phyloP scores from a whole-genome alignment of 2,113 vertebrate species.

The Perognathus longimembris region DNA sequence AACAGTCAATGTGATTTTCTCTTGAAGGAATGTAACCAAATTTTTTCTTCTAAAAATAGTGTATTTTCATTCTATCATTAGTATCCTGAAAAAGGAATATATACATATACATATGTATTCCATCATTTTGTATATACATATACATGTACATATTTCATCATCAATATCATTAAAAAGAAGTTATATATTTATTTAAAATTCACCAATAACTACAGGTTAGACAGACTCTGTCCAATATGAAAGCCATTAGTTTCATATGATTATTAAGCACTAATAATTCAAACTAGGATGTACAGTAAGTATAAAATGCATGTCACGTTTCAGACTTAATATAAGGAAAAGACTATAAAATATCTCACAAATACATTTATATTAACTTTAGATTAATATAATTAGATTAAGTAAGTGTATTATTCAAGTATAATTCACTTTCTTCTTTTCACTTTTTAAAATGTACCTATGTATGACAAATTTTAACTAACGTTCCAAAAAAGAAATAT shows the following conservation, averaged over 20 bases:
- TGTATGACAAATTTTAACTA: constrained; percentile 14
- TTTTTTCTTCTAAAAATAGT: constrained; percentile 41
- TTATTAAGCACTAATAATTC: constrained; percentile 17
- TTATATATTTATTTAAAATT: constrained; percentile 43
- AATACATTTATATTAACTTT: too few species aligned
- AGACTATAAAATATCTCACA: neutral
- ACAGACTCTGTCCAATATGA: neutral
- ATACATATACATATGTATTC: too few species aligned
- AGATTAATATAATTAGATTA: neutral
- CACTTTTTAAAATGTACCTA: constrained; percentile 2
- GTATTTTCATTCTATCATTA: constrained; percentile 15
- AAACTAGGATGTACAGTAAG: constrained; percentile 22
- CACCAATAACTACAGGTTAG: neutral
- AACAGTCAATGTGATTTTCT: neutral
- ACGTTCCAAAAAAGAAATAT: neutral
- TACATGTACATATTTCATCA: too few species aligned
- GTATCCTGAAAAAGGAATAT: neutral
- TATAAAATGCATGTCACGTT: constrained; percentile 19
- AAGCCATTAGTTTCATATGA: neutral
- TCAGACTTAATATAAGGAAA: constrained; percentile 25
- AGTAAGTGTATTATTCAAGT: constrained; percentile 30
- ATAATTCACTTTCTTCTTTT: constrained; percentile 43
- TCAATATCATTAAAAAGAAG: too few species aligned
- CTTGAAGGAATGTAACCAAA: constrained; percentile 30
- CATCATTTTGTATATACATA: too few species aligned